These are phyloP conservation scores for Iguana delicatissima DNA, from an alignment of 2,797 vertebrate species.

Conservation along the genomic window DNA sequence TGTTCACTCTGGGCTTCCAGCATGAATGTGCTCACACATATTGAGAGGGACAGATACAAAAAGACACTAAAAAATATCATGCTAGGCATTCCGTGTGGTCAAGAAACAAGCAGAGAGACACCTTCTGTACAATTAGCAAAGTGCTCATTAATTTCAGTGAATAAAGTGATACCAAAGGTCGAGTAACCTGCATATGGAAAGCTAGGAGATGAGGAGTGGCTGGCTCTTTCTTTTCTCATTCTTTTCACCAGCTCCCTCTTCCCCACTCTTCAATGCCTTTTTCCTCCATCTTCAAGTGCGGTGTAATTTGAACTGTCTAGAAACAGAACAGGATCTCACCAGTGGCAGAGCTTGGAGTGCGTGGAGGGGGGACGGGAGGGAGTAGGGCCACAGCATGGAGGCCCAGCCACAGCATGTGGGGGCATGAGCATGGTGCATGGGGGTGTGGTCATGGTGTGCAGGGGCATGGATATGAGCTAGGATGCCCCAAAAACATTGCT, in stretches of 20 bases:
- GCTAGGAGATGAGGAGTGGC: neutral
- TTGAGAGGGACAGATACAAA: too few relatives aligned
- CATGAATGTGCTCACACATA: too few relatives aligned
- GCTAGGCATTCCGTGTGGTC: neutral
- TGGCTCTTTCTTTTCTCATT: neutral
- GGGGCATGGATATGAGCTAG: too few relatives aligned
- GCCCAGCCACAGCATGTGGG: too few relatives aligned
- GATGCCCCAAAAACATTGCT: too few relatives aligned
- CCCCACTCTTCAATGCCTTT: neutral
- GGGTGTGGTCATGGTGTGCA: too few relatives aligned
- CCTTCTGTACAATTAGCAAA: neutral
- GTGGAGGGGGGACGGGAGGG: too few relatives aligned
- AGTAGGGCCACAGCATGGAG: too few relatives aligned
- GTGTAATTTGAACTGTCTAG: neutral
- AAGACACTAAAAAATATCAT: neutral
- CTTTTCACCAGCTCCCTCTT: neutral
- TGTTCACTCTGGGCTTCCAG: neutral
- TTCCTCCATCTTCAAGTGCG: too few relatives aligned
- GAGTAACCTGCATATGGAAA: neutral
- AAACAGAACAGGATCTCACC: neutral
- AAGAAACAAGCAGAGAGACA: neutral
- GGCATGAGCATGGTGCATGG: too few relatives aligned
- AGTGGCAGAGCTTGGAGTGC: too few relatives aligned
- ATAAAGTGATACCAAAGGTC: too few relatives aligned
- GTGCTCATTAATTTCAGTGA: neutral